Conservation (phyloP, 2,797 vertebrate species). For the Pseudocheirus occidentalis region DNA sequence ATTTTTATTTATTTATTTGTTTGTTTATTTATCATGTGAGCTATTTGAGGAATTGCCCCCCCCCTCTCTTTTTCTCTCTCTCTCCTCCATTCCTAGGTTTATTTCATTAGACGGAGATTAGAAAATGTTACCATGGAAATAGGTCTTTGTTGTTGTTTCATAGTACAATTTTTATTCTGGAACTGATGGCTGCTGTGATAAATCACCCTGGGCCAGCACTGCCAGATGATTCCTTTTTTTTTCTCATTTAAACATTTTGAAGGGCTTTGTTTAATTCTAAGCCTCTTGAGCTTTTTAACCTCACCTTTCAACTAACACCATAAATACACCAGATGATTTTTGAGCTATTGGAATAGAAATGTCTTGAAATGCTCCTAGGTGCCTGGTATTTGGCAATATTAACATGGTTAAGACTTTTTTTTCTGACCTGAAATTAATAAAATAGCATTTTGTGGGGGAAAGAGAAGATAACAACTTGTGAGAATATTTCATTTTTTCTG, state of each 20-base stretch:
- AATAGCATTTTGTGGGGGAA: neutral
- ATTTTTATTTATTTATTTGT: neutral
- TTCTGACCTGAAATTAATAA: neutral
- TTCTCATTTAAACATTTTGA: slow-evolving; percentile 19
- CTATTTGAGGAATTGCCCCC: neutral
- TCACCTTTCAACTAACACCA: neutral
- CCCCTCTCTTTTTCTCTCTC: slow-evolving; percentile 24
- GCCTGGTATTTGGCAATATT: neutral
- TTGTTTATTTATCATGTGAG: neutral
- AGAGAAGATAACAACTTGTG: neutral
- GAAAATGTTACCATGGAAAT: slow-evolving; percentile 78
- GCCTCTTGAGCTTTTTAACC: neutral
- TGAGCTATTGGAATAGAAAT: neutral
- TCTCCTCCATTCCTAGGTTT: slow-evolving; percentile 35
- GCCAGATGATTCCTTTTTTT: neutral
- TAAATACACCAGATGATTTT: neutral
- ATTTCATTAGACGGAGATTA: slow-evolving; percentile 53
- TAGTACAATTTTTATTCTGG: slow-evolving; percentile 41
- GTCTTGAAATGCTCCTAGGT: neutral
- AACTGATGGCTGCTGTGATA: slow-evolving; percentile 54
- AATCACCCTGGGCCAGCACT: neutral
- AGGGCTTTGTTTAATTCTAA: slow-evolving; percentile 15
- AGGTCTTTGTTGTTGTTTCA: slow-evolving; percentile 24
- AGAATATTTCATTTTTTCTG: neutral
- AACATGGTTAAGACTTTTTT: neutral